Evolutionary conservation across 2,113 vertebrate genomes (phyloP).

Genomic region (Tretioscincus oriximinensis): DNA sequence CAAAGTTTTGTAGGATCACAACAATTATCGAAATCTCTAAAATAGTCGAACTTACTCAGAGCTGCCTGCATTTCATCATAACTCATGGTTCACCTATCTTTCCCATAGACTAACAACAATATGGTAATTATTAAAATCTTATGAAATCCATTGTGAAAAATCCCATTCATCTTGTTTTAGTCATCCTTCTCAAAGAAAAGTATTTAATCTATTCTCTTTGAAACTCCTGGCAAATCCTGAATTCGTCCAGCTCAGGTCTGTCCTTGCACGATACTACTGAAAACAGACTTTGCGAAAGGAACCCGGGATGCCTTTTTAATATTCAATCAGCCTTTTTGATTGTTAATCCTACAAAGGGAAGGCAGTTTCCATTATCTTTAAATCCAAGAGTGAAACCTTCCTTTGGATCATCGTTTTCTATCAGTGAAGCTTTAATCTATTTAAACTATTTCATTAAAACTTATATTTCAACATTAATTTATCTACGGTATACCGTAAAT

Average conservation of each 20-base stretch:
- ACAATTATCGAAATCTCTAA: conserved; percentile 34
- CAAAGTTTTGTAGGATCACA: not conserved
- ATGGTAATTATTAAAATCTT: not conserved
- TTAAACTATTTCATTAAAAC: conserved; percentile 38
- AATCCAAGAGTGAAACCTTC: conserved; percentile 40
- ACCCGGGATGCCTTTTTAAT: conserved; percentile 56
- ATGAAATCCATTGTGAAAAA: not conserved
- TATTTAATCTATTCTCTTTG: conserved; percentile 39
- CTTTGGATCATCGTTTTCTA: conserved; percentile 45
- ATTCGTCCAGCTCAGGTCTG: conserved; percentile 24
- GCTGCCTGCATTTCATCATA: not conserved
- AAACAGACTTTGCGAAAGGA: conserved; percentile 54
- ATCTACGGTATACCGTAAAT: not conserved
- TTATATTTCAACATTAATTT: not conserved
- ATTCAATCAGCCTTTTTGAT: conserved; percentile 63
- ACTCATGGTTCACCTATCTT: not conserved
- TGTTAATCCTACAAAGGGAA: conserved; percentile 51
- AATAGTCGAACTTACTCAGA: not conserved
- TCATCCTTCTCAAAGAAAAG: conserved; percentile 62
- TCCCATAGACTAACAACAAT: not conserved
- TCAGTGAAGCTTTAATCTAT: conserved; percentile 28
- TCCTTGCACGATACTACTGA: conserved; percentile 45
- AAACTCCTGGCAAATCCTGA: conserved; percentile 38
- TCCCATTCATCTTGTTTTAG: conserved; percentile 42
- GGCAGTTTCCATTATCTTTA: conserved; percentile 52